Conservation (phyloP, 2,888 invertebrate species). For the Phengaris arion region DNA sequence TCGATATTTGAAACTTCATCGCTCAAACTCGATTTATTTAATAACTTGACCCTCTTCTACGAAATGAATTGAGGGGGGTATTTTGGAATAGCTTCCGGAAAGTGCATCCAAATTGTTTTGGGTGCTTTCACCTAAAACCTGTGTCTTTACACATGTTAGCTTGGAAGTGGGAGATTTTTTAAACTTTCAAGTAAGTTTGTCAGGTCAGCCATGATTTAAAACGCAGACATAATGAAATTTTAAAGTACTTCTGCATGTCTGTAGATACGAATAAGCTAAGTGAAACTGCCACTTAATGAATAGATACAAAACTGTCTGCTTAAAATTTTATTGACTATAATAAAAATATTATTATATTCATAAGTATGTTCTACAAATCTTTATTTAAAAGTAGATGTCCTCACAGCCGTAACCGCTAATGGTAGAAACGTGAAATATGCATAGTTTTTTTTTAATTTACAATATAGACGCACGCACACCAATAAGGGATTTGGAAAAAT, state of each 20-base stretch:
- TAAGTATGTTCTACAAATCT: too few species aligned
- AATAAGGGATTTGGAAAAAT: too few species aligned
- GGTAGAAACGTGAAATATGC: too few species aligned
- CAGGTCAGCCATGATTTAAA: too few species aligned
- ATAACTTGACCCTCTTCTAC: constrained; percentile 22
- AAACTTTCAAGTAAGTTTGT: too few species aligned
- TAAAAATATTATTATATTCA: too few species aligned
- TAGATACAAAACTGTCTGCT: background rate
- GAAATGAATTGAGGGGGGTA: constrained; percentile 1
- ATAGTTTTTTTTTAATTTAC: too few species aligned
- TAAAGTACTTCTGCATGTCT: background rate
- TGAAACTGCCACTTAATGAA: background rate
- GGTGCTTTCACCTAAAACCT: background rate
- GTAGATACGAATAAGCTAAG: background rate
- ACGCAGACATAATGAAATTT: background rate
- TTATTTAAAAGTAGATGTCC: too few species aligned
- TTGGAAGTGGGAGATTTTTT: too few species aligned
- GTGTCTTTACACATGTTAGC: too few species aligned
- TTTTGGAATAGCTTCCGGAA: background rate
- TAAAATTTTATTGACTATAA: background rate
- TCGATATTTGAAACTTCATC: constrained; percentile 25
- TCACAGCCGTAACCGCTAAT: too few species aligned
- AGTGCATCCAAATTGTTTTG: background rate
- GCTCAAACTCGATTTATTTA: constrained; percentile 27
- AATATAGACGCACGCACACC: too few species aligned